Conservation (phyloP, 30 jellyfish, hydroid and myxozoan genomes). For the Cassiopea andromeda region DNA sequence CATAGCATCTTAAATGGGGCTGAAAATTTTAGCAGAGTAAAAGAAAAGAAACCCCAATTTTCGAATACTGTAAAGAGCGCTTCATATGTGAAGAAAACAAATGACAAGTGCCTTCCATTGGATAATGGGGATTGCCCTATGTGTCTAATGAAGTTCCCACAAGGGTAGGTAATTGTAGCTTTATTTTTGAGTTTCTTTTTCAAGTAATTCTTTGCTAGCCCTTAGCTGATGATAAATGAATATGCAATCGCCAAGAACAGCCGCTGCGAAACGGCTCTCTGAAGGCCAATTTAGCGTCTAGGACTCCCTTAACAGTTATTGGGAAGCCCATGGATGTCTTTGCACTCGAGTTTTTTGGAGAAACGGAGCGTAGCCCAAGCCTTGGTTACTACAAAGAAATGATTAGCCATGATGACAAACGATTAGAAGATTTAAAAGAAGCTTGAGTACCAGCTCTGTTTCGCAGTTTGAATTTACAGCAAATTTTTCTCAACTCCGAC, state of each 20-base stretch:
- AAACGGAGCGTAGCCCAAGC: no score
- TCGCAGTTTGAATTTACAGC: no score
- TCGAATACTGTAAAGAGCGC: background rate
- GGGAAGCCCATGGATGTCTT: no score
- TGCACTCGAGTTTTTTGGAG: no score
- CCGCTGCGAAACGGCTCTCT: no score
- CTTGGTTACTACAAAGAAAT: no score
- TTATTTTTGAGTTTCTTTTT: background rate
- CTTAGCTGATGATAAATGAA: no score
- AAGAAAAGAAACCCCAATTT: background rate
- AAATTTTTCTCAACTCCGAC: no score
- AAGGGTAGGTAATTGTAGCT: conserved; percentile 8
- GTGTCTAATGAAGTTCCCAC: conserved; percentile 42
- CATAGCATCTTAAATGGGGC: background rate
- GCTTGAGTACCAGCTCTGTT: background rate
- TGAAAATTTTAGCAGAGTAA: background rate
- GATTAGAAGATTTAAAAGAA: background rate
- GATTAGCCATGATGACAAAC: background rate
- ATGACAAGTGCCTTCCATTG: background rate
- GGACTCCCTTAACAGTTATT: no score
- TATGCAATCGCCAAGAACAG: no score
- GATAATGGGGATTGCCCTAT: conserved; percentile 22
- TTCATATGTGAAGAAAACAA: background rate
- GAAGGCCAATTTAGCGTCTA: no score
- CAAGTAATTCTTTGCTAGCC: background rate